Conservation (phyloP, 2,113 vertebrate species). For the Promerops cafer region DNA sequence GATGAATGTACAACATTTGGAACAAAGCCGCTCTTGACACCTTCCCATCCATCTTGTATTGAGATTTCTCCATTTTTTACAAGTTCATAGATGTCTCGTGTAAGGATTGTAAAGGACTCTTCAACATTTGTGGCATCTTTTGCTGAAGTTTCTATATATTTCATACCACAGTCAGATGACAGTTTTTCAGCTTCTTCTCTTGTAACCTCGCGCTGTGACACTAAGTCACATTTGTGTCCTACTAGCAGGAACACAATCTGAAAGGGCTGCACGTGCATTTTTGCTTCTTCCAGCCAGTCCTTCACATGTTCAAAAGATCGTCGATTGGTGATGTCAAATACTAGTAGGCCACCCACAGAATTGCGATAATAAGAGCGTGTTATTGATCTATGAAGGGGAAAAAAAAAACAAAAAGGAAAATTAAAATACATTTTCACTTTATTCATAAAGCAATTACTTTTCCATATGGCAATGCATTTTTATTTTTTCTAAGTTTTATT, state of each 20-base stretch:
- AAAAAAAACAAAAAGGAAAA: neutral
- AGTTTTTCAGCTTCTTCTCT: conserved; percentile 79
- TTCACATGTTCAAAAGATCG: conserved; percentile 79
- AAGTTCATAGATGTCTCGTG: conserved; percentile 80
- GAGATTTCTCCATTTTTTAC: conserved; percentile 79
- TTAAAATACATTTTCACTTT: neutral
- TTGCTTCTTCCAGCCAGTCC: conserved; percentile 81
- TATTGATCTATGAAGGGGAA: conserved; percentile 71
- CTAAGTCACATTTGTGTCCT: conserved; percentile 80
- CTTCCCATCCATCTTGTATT: conserved; percentile 82
- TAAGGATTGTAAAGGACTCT: conserved; percentile 79
- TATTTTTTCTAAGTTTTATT: neutral
- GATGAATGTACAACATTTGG: conserved; percentile 80
- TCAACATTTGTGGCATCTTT: conserved; percentile 79
- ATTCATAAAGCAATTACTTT: neutral
- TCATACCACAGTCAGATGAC: conserved; percentile 76
- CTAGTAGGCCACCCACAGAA: conserved; percentile 79
- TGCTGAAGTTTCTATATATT: conserved; percentile 81
- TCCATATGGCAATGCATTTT: neutral
- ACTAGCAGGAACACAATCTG: conserved; percentile 78
- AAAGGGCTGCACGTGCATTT: conserved; percentile 77
- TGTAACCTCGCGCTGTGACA: conserved; percentile 72
- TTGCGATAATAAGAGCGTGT: conserved; percentile 81
- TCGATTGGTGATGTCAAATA: conserved; percentile 81
- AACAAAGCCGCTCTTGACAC: conserved; percentile 80